Conservation (phyloP, 2,888 invertebrate genomes). For the Incurvaria masculella region DNA sequence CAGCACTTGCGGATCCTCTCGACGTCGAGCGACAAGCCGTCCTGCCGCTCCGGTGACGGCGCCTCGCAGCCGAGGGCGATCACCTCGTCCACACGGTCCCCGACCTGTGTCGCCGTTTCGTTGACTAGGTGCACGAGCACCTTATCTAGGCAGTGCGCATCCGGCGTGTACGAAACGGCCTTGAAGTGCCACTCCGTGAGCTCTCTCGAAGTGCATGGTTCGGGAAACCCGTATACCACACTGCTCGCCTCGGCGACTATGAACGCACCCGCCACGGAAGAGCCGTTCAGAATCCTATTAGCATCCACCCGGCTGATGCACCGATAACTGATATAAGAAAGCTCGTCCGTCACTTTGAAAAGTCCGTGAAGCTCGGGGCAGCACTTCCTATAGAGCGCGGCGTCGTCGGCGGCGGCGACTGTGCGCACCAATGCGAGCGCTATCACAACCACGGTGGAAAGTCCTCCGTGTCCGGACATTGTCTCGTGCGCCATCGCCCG, state of each 20-base stretch:
- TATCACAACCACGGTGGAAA: not conserved
- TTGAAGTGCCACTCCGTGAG: constrained; percentile 4
- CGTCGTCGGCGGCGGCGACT: not conserved
- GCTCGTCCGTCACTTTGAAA: constrained; percentile 25
- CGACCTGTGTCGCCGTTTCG: not conserved
- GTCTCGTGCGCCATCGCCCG: not conserved
- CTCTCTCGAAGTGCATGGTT: constrained; percentile 26
- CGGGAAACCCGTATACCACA: constrained; percentile 31
- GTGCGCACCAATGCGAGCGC: not conserved
- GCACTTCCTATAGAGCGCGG: constrained; percentile 29
- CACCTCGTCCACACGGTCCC: not conserved
- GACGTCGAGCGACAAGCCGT: not conserved
- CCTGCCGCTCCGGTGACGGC: not conserved
- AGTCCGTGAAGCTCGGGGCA: constrained; percentile 33
- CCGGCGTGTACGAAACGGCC: constrained; percentile 3
- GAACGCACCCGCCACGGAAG: constrained; percentile 15
- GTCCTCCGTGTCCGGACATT: not conserved
- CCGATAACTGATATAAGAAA: constrained; percentile 25
- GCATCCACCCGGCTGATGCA: constrained; percentile 19
- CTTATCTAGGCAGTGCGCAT: constrained; percentile 13
- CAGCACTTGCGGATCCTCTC: constrained; percentile 42
- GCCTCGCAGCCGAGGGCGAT: constrained; percentile 11
- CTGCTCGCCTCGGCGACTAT: constrained; percentile 25
- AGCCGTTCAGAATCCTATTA: not conserved
- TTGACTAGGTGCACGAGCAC: not conserved